Conservation (phyloP, 53 echinoderm and acorn worm species). For the Henricia sp. region DNA sequence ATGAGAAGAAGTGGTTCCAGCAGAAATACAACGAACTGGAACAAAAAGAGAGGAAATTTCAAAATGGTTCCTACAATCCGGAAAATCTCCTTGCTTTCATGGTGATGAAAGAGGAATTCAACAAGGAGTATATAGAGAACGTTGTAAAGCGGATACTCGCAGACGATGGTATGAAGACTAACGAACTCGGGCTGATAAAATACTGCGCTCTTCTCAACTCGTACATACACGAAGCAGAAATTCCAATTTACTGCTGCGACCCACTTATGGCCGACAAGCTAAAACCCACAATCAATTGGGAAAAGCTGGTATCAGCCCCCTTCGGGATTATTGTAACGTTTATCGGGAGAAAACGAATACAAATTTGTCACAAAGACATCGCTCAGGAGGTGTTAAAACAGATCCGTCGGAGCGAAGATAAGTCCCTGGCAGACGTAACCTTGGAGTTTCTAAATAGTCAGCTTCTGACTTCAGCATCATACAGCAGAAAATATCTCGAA, state of each 20-base stretch:
- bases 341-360: conserved; percentile 39
- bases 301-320: conserved; percentile 47
- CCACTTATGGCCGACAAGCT: conserved; percentile 44
- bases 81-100: conserved; percentile 65
- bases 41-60: conserved; percentile 2
- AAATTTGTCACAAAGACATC: conserved; percentile 64
- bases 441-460: conserved; percentile 58
- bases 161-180: neutral
- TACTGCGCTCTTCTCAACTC: conserved; percentile 69
- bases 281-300: conserved; percentile 43
- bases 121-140: conserved; percentile 30
- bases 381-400: conserved; percentile 69
- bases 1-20: conserved; percentile 50
- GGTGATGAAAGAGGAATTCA: conserved; percentile 67
- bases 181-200: conserved; percentile 66
- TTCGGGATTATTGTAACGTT: conserved; percentile 39
- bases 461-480: conserved; percentile 39
- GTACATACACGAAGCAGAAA: conserved; percentile 61
- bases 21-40: conserved; percentile 56
- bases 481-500: conserved; percentile 17
- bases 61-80: conserved; percentile 33
- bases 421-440: conserved; percentile 38
- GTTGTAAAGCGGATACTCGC: conserved; percentile 38
- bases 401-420: conserved; percentile 12
- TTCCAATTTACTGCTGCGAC: conserved; percentile 84